phyloP scores from a whole-genome alignment of 2,888 invertebrate genomes.

The Drosophila peninsularis region DNA sequence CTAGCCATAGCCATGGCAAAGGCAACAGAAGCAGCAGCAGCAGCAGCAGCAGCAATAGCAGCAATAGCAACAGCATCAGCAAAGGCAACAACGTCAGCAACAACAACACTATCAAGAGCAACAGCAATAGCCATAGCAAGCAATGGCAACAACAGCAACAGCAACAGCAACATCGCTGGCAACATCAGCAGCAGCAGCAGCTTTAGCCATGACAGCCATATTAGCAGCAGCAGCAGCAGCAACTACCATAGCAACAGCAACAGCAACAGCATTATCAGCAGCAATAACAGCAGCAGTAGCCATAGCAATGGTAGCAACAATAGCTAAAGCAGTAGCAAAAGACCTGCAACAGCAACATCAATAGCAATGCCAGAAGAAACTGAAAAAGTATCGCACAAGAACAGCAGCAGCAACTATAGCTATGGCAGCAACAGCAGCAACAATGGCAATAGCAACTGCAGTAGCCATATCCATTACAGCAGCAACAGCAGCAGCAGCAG shows the following conservation, averaged over 20 bases:
- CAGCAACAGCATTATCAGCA: not conserved
- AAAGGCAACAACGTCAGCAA: not conserved
- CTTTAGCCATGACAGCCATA: not conserved
- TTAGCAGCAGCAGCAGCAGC: not conserved
- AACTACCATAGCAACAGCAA: not conserved
- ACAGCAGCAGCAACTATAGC: no score
- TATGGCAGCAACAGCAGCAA: not conserved
- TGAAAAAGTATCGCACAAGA: no score
- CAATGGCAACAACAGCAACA: not conserved
- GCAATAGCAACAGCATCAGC: not conserved
- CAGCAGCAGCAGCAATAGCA: not conserved
- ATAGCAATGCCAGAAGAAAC: not conserved
- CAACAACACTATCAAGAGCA: not conserved
- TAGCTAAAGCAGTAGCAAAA: not conserved
- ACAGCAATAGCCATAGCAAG: not conserved
- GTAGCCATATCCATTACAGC: not conserved
- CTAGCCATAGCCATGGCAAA: not conserved
- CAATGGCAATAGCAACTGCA: not conserved
- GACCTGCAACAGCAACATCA: not conserved
- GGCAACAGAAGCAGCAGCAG: not conserved
- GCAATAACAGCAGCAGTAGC: not conserved
- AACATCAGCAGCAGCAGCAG: no score
- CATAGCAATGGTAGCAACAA: not conserved
- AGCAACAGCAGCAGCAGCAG: not conserved
- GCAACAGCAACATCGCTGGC: not conserved